A percentile compares a stretch with the other conserved stretches of the same genome.
Conservation (phyloP, 2,113 vertebrate species). For the Epinephelus moara region DNA sequence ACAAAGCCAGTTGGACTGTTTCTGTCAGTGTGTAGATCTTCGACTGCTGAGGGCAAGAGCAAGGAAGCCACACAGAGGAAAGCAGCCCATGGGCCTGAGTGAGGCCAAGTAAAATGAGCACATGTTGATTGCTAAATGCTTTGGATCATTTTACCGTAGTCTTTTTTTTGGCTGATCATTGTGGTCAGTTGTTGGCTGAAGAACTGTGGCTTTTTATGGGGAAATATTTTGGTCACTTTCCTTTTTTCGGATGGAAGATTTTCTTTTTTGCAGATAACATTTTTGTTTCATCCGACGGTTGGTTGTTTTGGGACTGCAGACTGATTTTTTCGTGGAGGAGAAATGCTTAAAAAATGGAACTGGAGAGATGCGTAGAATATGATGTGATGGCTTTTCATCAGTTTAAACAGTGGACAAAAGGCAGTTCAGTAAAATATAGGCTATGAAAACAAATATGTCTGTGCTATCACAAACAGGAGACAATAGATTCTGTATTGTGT, state of each 20-base stretch:
- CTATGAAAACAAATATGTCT: background rate
- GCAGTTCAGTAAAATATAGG: background rate
- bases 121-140: too few species aligned
- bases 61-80: background rate
- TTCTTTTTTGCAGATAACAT: background rate
- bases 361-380: background rate
- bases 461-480: background rate
- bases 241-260: background rate
- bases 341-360: background rate
- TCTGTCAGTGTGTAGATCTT: background rate
- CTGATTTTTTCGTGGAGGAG: background rate
- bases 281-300: background rate
- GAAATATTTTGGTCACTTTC: background rate
- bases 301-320: background rate
- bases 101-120: too few species aligned
- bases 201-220: background rate
- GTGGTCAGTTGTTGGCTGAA: background rate
- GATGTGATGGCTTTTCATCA: background rate
- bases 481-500: too few species aligned
- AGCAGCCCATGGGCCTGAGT: background rate
- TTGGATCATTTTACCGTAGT: background rate
- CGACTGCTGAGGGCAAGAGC: background rate
- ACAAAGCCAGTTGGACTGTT: background rate
- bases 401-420: background rate
- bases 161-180: background rate